Base-by-base conservation (phyloP, 1,140 invertebrate species). In the Triops cancriformis region DNA sequence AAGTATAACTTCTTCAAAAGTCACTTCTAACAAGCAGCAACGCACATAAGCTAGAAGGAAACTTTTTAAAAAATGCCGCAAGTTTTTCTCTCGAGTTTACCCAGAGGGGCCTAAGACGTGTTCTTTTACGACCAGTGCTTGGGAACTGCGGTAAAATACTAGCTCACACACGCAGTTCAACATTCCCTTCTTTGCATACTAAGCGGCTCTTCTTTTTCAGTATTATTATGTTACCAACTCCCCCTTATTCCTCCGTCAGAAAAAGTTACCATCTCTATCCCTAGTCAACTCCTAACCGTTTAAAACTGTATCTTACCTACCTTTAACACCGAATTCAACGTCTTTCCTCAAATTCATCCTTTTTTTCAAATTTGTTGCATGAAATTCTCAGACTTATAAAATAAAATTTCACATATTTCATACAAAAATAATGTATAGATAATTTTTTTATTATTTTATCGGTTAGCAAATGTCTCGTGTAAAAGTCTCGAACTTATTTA, bases 121-220 rank as follows among this genome's bases (percentile, higher is more conserved):
- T 64, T 64, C 51, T 64, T 64, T 64, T 64, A 64, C 51, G 51
- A 64, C 31, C 51, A 64, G 51, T 64, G 51, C 51, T 64, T 64
- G 51, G 23, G 51, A 64, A 64, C 51, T 64, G 51, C 51, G 51
- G 51, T 64, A 64, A 64, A 64, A 64, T 64, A 64, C 51, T 64
- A 64, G 51, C 51, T 64, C 51, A 64, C 51, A 64, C 51, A 64
- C 51, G 51, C 51, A 64, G 51, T 64, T 64, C 51, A 64, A 23
- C 51, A 64, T 64, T 64, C 51, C 51, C 51, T 64, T 64, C 51
- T 64, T 64, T 64, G 51, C 51, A 64, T 64, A 64, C 51, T 64
- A 64, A 64, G 23, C 51, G 51, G 51, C 51, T 64, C 23, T 10
- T 10, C 23, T 23, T 23, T 23, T 23, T 64, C 18, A 64, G 23